Evolutionary conservation across 2,113 vertebrate species (phyloP), one percentile per base, ranked within the genome.

Genomic region (Misgurnus mizolepis): DNA sequence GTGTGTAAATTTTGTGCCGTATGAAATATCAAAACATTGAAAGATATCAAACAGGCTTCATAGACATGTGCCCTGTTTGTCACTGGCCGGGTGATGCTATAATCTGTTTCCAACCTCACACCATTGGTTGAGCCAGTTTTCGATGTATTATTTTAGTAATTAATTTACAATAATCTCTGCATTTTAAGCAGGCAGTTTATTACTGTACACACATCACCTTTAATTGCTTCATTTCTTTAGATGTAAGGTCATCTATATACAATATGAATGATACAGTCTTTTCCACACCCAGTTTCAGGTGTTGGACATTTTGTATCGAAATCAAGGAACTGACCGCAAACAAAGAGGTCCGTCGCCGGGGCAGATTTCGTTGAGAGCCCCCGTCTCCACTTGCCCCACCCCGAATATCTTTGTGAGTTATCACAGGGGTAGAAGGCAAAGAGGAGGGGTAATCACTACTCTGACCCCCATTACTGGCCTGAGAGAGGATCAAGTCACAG

Each of bases 401-500:
- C 61, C 95, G 91, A 87, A 97, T 92, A 71, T 98, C 97, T 82
- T 94, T 94, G 87, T 97, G 97, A 80, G 91, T 88, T n/a, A 98
- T 91, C 56, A 98, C 95, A 47, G 96, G 97, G 2, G 97, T 98
- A 84, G 96, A 98, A 0, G 97, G 97, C 84, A 99, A 92, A 5
- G 97, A 99, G 85, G 94, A 95, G 10, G 95, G 93, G 90, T 95
- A 96, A 87, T 96, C 95, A 2, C 93, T 93, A 74, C 92, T 92
- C 87, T 95, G 94, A 85, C 95, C 96, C 0, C 96, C 96, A 0
- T 98, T 98, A 91, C 93, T 95, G 87, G 95, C 90, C 97, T 99
- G 92, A 75, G 79, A 84, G 83, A 68, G 22, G 64, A 75, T 73
- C 74, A 65, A 85, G 58, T 0, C 41, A 77, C 6, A 18, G 10